Base-by-base conservation (phyloP, 1,140 invertebrate species). In the Micrasema longulum region DNA sequence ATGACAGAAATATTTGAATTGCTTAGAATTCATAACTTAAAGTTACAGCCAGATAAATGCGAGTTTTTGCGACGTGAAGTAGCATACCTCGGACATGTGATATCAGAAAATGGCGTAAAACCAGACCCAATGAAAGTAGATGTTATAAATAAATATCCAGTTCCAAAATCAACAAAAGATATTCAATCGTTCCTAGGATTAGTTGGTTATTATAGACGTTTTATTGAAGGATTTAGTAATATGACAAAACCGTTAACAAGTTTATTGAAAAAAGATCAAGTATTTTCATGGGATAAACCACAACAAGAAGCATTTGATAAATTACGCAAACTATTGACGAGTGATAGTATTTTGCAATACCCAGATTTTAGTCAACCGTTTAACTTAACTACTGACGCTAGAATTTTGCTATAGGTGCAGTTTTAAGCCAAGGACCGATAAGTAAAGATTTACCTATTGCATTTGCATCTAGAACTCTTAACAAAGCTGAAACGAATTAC, bases 101-200 rank as follows among this genome's bases (percentile, higher is more conserved):
- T 86, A n/a, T 16, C 79, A 10, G 73, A 74, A n/a, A 53, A 82
- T 41, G 82, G 84, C 43, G 78, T 85, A 9, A 73, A 73, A 48
- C 80, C 81, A 9, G 78, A 83, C 71, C 79, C 78, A 9, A 57
- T 74, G 0, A 86, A 86, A 77, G 76, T 85, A 4, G 38, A 78
- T 57, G 76, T 75, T 0, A 74, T 87, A 3, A 71, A 72, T 62
- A 75, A 82, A 7, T 83, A 79, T 66, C 79, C 80, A 11, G 23
- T 67, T 10, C 83, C 83, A 4, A 81, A 76, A 68, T 80, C 69
- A 35, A 10, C 62, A 11, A 80, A 82, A 72, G 72, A 82, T 4
- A 73, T 87, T 6, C 82, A 83, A 75, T 77, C 78, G 71, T 87
- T 87, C 70, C 38, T 81, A 72, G 78, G 77, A 38, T 74, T 81